A percentile compares a stretch with the other conserved stretches of the same genome.
These are phyloP conservation scores for Bambusicola thoracicus DNA, from an alignment of 2,113 vertebrate species.

Conservation along the genomic window DNA sequence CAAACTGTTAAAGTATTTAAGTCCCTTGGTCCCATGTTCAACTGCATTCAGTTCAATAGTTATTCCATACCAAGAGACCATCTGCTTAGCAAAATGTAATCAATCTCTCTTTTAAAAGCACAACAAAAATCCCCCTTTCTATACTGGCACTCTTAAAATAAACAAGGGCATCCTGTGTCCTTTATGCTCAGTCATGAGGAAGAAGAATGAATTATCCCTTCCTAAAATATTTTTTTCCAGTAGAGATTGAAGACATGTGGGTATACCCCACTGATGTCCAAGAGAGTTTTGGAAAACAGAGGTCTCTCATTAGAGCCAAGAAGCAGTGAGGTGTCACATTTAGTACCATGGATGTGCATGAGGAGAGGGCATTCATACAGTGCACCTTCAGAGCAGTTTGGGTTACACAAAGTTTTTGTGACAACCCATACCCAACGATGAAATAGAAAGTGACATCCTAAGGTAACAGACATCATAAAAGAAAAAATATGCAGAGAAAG, in stretches of 20 bases:
- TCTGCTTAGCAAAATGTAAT: conserved; percentile 52
- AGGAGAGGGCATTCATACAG: not conserved
- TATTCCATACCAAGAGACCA: conserved; percentile 56
- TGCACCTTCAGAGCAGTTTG: not conserved
- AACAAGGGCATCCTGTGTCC: conserved; percentile 3
- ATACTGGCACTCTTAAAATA: not conserved
- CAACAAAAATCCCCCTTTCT: not conserved
- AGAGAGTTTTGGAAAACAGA: conserved; percentile 13
- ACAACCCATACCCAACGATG: not conserved
- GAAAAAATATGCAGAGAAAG: conserved; percentile 29
- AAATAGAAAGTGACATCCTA: conserved; percentile 40
- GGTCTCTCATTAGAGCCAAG: conserved; percentile 3
- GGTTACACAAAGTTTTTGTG: conserved; percentile 56
- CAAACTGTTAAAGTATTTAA: conserved; percentile 34
- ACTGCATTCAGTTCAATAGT: conserved; percentile 26
- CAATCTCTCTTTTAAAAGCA: conserved; percentile 24
- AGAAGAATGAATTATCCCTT: not conserved
- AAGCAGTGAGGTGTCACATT: conserved; percentile 11
- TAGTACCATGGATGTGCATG: not conserved
- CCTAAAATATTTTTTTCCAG: conserved; percentile 5
- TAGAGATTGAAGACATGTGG: not conserved
- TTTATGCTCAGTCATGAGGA: conserved; percentile 26
- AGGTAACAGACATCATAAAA: conserved; percentile 35
- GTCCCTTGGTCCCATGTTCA: conserved; percentile 10
- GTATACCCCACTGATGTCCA: not conserved